Conservation (phyloP, 2,888 invertebrate species). For the Acleris laterana region DNA sequence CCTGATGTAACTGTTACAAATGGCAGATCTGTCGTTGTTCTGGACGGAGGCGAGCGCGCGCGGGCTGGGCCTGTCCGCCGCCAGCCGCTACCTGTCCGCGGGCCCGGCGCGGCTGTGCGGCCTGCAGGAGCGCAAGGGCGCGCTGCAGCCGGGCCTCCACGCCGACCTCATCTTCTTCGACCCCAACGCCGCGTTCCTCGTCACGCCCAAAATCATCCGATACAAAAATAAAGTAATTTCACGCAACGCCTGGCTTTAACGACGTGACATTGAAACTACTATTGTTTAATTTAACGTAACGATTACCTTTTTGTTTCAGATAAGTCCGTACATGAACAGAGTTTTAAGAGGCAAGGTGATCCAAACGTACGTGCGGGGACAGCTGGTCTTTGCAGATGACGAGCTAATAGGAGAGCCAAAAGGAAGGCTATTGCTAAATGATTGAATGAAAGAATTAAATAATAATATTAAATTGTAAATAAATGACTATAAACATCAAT, state of each 20-base stretch:
- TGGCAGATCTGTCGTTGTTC: conserved; percentile 84
- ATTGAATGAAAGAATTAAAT: conserved; percentile 27
- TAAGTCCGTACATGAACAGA: conserved; percentile 86
- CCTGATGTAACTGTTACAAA: no score
- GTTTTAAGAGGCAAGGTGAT: conserved; percentile 84
- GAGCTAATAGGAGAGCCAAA: conserved; percentile 59
- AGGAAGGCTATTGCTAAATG: conserved; percentile 71
- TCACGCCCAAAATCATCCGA: conserved; percentile 79
- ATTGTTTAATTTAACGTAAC: conserved; percentile 1
- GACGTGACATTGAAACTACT: conserved; percentile 20
- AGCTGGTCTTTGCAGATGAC: conserved; percentile 80
- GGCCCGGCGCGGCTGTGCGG: conserved; percentile 85
- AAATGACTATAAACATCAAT: background rate
- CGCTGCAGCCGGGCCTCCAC: conserved; percentile 85
- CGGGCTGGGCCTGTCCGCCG: conserved; percentile 74
- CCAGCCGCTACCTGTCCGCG: conserved; percentile 82
- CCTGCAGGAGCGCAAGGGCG: conserved; percentile 83
- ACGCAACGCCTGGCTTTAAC: conserved; percentile 4
- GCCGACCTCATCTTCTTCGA: conserved; percentile 89
- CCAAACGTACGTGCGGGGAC: conserved; percentile 86
- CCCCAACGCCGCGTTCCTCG: conserved; percentile 84
- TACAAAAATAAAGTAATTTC: conserved; percentile 85
- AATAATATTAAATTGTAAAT: background rate
- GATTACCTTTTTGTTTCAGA: conserved; percentile 59
- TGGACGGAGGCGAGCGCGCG: conserved; percentile 86